Base-by-base conservation (phyloP, 2,113 vertebrate genomes). In the Calidris pugnax region DNA sequence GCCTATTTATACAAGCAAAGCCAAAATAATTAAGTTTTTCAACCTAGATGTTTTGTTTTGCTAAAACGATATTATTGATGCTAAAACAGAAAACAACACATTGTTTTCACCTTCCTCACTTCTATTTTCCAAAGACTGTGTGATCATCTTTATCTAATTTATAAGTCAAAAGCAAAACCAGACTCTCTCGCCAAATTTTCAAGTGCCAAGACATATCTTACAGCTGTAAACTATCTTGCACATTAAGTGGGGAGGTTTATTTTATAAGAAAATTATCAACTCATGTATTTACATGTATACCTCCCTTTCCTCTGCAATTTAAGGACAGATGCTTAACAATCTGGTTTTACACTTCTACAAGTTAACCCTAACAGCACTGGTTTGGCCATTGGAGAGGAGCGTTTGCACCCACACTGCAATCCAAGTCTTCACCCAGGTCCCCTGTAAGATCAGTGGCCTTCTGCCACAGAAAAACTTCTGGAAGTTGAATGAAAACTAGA, bases 21-120 rank as follows among this genome's bases (percentile, higher is more conserved):
- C 8, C 35, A 71, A 82, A 94, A 74, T 35, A 51, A 90, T 86
- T 88, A 43, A n/a, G 24, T 75, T 93, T 92, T 93, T 91, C 84
- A 88, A 43, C 37, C 71, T 90, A 35, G 37, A 63, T 53, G 37
- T 39, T 91, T 45, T 79, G 3, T 12, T 63, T 88, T 87, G 56
- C 53, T 80, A 68, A 69, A 85, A 76, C 7, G 41, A 6, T 45
- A 53, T 48, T 41, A 79, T 45, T 73, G 76, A 63, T 30, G 6
- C 32, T 78, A 45, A 73, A 92, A 11, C 16, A 85, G 37, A 87
- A 80, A 72, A 18, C 43, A 88, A 37, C 20, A 73, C 14, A 37
- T 12, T 83, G 39, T 41, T 83, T 86, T 72, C 30, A 77, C 63
- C 28, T 76, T 81, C 60, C 43, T 76, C 39, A 7, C 32, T 57